Evolutionary conservation across 2,888 invertebrate genomes (phyloP), one percentile per base, ranked within the genome.

Genomic region (Dicyrtoma fusca): DNA sequence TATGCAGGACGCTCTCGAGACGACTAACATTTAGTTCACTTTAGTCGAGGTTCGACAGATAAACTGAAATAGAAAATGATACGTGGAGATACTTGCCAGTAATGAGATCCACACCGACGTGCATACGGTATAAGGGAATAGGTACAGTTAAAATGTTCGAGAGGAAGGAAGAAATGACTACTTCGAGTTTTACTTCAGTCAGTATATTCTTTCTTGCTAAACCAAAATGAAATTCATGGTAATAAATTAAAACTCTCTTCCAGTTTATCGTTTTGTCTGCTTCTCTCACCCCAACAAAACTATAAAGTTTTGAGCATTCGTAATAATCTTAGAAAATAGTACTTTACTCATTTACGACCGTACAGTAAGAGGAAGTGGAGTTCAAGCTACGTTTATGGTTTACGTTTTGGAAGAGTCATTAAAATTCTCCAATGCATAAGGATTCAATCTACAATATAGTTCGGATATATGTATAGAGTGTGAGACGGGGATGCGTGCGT

Each of bases 261-360:
- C 14, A 66, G 53, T 66, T 66, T 66, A 66, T 66, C 53, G 53
- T 66, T 66, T 66, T 51, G 64, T 64, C 64, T 64, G 49, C 64
- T 21, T 49, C 64, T 49, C 61, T 63, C 66, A 66, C 55, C 51
- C 66, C 53, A 66, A 49, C 53, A 19, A 51, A 55, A 53, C 53
- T 66, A 66, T 66, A 66, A 66, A 66, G 66, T 66, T 66, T 53
- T 14, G 66, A 66, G 66, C 66, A 66, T 66, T 66, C 66, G 53
- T 66, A 53, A 66, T 66, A 66, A 66, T 66, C 66, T 66, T 66
- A 53, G 66, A 66, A 55, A 53, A 65, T 65, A 66, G 66, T 66
- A 17, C 53, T 66, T 66, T 66, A 34, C 66, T 53, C 66, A 66
- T 66, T 66, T 66, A 66, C 66, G 66, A 66, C 53, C 66, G 53